phyloP scores from a whole-genome alignment of 2,113 vertebrate species.

The Indri indri region DNA sequence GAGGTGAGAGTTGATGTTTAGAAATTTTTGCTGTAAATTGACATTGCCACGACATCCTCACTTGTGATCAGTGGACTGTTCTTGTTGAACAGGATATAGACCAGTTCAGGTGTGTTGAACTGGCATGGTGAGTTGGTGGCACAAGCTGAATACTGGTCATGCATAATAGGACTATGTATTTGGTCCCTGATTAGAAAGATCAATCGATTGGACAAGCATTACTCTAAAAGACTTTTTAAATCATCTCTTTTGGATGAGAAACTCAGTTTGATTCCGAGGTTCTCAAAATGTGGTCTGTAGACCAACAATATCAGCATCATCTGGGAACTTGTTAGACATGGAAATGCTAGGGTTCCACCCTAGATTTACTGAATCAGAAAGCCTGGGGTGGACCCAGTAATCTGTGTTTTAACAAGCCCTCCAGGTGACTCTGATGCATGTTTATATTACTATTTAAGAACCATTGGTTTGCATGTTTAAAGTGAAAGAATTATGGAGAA shows the following conservation, averaged over 20 bases:
- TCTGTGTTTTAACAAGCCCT: constrained; percentile 43
- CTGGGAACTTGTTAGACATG: constrained; percentile 37
- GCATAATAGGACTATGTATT: background rate
- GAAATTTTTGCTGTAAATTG: background rate
- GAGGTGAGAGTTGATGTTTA: background rate
- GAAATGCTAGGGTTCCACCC: background rate
- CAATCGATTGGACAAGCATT: background rate
- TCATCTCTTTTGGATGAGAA: background rate
- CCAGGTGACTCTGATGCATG: background rate
- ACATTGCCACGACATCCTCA: background rate
- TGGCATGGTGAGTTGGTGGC: background rate
- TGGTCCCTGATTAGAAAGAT: background rate
- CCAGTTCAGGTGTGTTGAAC: background rate
- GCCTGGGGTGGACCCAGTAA: background rate
- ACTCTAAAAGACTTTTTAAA: background rate
- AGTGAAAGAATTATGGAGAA: background rate
- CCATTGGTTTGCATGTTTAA: background rate
- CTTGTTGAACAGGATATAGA: background rate
- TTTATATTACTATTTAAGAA: background rate
- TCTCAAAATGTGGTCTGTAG: background rate
- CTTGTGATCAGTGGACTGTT: background rate
- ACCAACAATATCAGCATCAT: background rate
- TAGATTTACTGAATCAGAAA: constrained; percentile 5
- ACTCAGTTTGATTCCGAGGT: background rate
- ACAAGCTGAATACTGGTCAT: background rate